A percentile compares a stretch with the other conserved stretches of the same genome.
phyloP scores from a whole-genome alignment of 2,797 vertebrate genomes.

The Oreortyx pictus region DNA sequence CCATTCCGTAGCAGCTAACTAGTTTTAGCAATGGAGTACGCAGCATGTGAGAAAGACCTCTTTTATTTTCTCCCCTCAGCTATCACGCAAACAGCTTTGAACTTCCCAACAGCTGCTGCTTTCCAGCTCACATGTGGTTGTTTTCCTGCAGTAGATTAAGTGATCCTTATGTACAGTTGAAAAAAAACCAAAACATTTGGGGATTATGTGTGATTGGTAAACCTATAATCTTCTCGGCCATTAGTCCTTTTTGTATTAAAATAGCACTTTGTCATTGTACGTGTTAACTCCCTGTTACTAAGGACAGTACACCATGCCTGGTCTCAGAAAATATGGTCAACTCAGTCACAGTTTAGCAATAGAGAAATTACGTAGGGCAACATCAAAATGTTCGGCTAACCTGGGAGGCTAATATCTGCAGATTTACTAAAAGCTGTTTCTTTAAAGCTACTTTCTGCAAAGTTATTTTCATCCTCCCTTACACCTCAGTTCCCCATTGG shows the following conservation, averaged over 20 bases:
- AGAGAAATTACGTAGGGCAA: not conserved
- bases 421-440: not conserved
- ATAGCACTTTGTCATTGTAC: not conserved
- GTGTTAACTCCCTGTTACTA: not conserved
- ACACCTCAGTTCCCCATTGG: not conserved
- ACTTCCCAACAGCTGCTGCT: not conserved
- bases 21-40: not conserved
- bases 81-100: not conserved
- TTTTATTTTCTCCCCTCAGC: not conserved
- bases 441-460: not conserved
- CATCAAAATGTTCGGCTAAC: not conserved
- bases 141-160: not conserved
- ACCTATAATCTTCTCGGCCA: not conserved
- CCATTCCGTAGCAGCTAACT: not conserved
- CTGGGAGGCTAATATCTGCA: not conserved
- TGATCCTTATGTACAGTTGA: not conserved
- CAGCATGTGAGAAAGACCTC: not conserved
- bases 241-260: not conserved
- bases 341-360: not conserved
- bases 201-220: not conserved
- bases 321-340: not conserved
- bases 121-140: not conserved
- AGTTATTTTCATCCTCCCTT: not conserved
- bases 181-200: not conserved
- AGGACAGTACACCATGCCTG: not conserved